Base-by-base conservation (phyloP, 2,888 invertebrate species). In the Enchytraeus crypticus region DNA sequence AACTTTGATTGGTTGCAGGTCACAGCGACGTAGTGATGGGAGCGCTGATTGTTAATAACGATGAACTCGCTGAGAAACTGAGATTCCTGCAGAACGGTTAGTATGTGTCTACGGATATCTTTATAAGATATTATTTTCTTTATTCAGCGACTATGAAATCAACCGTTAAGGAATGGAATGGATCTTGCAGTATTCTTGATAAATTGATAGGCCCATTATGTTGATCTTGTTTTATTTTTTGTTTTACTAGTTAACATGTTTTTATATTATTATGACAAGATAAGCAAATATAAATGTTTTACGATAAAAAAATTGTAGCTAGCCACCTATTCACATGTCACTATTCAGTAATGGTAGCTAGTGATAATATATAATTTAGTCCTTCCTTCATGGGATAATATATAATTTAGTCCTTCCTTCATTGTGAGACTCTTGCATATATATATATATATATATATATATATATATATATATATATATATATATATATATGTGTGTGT, bases 1-100 rank as follows among this genome's bases (percentile, higher is more conserved):
- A 18, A 27, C 32, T 29, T 4, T n/a, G 53, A 64, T 54, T 38
- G 29, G 32, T 63, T 64, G 5, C 66, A 79, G 80, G 97, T 0
- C 97, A 98, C 80, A 87, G 91, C 0, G 97, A 98, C 81, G 89
- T 93, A 26, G 86, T 97, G 5, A 97, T 98, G 97, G 97, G 97
- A 2, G 88, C 90, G 21, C 85, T 87, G 5, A 82, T 89, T 38
- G 84, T 88, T 2, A 90, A 86, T 70, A 83, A 86, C 70, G 85
- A 88, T 47, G 84, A 85, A 51, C 72, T 95, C 2, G 86, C 85
- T 64, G 81, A 86, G 14, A 84, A 84, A 74, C 79, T 98, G 38
- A 83, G 86, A 14, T 96, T 89, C 81, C 81, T 91, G 64, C 95
- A 95, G 83, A 91, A 92, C 76, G 86, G 92, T 90, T 82, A 75